Conservation (phyloP, 2,113 vertebrate genomes). For the Tichodroma muraria region DNA sequence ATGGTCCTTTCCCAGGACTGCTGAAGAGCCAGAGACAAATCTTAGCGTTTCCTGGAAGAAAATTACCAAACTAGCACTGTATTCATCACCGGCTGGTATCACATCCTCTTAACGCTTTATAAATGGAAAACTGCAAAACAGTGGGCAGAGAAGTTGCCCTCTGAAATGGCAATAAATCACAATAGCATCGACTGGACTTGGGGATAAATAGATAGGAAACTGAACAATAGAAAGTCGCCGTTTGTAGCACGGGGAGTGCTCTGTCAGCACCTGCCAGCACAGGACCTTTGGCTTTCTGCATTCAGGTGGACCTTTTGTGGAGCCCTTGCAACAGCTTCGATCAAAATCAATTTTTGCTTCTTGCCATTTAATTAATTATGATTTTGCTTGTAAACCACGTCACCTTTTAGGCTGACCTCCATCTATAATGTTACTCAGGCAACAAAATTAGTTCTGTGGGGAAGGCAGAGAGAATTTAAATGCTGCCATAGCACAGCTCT, state of each 20-base stretch:
- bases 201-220: conserved; percentile 20
- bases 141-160: background rate
- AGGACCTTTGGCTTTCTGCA: background rate
- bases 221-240: background rate
- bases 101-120: conserved; percentile 15
- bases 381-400: conserved; percentile 39
- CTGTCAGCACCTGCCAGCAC: background rate
- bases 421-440: conserved; percentile 17
- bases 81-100: background rate
- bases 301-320: background rate
- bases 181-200: background rate
- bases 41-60: conserved; percentile 1
- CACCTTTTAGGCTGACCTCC: conserved; percentile 41
- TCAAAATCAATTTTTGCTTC: conserved; percentile 40
- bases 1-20: background rate
- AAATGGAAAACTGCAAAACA: conserved; percentile 32
- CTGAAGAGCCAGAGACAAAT: conserved; percentile 28
- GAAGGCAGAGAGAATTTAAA: background rate
- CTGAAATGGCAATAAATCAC: conserved; percentile 36
- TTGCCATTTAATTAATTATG: conserved; percentile 48
- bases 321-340: background rate
- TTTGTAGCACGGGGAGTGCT: background rate
- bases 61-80: background rate
- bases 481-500: background rate
- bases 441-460: conserved; percentile 12